Percentiles rank a stretch among this genome's conserved stretches.
These are phyloP conservation scores for Sardina pilchardus DNA, from an alignment of 2,113 vertebrate species.

Conservation along the genomic window DNA sequence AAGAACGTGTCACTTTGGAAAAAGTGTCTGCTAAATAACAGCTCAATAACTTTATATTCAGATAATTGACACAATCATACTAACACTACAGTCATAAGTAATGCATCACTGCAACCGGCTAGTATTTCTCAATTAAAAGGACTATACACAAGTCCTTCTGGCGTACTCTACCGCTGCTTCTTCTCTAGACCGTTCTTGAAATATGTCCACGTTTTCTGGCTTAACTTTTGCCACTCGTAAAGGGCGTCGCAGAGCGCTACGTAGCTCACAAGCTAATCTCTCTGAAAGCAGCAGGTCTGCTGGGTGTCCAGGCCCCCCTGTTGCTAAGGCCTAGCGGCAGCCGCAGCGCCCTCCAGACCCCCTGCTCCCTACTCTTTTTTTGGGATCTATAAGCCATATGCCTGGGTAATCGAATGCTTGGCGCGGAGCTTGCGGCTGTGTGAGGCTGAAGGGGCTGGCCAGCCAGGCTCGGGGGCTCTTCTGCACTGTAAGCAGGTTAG, in stretches of 20 bases:
- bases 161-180: neutral
- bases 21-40: too few relatives aligned
- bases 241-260: conserved; percentile 6
- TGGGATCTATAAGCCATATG: conserved; percentile 65
- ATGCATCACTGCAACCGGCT: neutral
- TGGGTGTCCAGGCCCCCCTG: conserved; percentile 37
- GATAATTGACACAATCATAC: neutral
- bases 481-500: conserved; percentile 47
- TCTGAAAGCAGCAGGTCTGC: conserved; percentile 43
- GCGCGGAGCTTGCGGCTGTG: conserved; percentile 49
- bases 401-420: conserved; percentile 66
- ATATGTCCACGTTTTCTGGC: neutral
- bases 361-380: conserved; percentile 7
- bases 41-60: too few relatives aligned
- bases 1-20: too few relatives aligned
- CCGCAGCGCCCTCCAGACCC: neutral
- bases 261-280: conserved; percentile 43
- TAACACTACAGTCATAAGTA: neutral
- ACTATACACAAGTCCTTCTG: neutral
- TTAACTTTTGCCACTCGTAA: neutral
- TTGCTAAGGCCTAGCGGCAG: conserved; percentile 1
- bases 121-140: neutral
- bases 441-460: conserved; percentile 5
- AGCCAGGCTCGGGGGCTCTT: conserved; percentile 23
- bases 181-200: neutral